These are phyloP conservation scores for Percopsis omiscomaycus DNA, from an alignment of 2,797 vertebrate species.

Conservation along the genomic window DNA sequence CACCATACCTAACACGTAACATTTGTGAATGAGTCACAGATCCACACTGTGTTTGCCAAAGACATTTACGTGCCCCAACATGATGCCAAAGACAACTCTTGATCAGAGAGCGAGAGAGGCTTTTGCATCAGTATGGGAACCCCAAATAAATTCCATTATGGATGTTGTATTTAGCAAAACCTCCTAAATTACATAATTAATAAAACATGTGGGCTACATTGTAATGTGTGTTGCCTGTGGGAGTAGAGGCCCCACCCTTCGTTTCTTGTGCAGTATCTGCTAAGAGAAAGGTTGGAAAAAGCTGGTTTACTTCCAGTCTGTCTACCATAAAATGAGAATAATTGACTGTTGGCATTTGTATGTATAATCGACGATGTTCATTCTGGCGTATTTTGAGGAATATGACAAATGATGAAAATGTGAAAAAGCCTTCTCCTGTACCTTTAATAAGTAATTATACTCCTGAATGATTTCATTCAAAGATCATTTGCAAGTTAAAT, in stretches of 20 bases:
- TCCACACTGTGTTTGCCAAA: slow-evolving; percentile 57
- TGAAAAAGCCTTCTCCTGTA: background rate
- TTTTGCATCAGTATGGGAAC: slow-evolving; percentile 34
- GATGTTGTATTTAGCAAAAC: slow-evolving; percentile 25
- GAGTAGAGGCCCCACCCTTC: slow-evolving; percentile 17
- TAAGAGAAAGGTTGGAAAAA: slow-evolving; percentile 8
- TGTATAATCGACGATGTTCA: background rate
- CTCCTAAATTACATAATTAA: slow-evolving; percentile 31
- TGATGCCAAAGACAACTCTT: slow-evolving; percentile 59
- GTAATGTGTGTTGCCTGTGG: slow-evolving; percentile 12
- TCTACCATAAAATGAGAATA: background rate
- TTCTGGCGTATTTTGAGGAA: background rate
- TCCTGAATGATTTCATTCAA: slow-evolving; percentile 4
- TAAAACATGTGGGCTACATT: slow-evolving; percentile 17
- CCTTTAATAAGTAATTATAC: slow-evolving; percentile 1
- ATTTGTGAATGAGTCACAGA: slow-evolving; percentile 63
- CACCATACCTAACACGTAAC: slow-evolving; percentile 57
- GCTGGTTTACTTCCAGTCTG: background rate
- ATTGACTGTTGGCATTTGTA: background rate
- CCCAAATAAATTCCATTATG: slow-evolving; percentile 20
- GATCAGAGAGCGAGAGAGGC: slow-evolving; percentile 38
- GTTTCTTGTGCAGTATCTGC: slow-evolving; percentile 11
- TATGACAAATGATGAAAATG: slow-evolving; percentile 3
- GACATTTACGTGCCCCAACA: slow-evolving; percentile 52
- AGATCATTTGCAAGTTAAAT: slow-evolving; percentile 1